Evolutionary conservation across 2,113 vertebrate genomes (phyloP), one percentile per base, ranked within the genome.

Genomic region (Myiopsitta monachus): DNA sequence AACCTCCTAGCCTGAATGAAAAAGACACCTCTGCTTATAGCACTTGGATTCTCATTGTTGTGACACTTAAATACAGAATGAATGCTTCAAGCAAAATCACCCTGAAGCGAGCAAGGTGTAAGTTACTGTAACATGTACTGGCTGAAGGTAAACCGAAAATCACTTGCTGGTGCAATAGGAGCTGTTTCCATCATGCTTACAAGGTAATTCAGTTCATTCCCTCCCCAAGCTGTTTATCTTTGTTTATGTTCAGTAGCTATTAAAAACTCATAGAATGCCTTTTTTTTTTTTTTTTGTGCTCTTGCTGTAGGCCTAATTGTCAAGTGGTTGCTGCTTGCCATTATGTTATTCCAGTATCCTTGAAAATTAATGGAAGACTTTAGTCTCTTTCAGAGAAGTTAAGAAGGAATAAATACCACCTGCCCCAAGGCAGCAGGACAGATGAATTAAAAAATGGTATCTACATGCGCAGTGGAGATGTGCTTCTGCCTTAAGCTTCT

Each of bases 191-290:
- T 88, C 62, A 51, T 14, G 39, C 76, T 81, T 81, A 41, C 16
- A 77, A 83, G 23, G 31, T 76, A 92, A 66, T 95, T 90, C 64
- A 90, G 68, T 87, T 81, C 78, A 54, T 89, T 88, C 59, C 46
- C 11, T 38, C 41, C 19, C 63, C 1, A 3, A 88, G 73, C 76
- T 78, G 51, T 64, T 87, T 87, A 68, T 87, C 81, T 82, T 92
- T 69, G n/a, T 69, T 93, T 95, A 38, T 78, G 69, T 62, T 91
- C 83, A 57, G 83, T 76, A 92, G 86, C 86, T 79, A 81, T 69
- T 93, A 72, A 96, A 92, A 93, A 66, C 64, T 88, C 69, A n/a
- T 2, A 68, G 61, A 88, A 80, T n/a, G 26, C 12, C 27, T 27
- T 0, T 18, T 36, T n/a, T 70, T 79, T 52, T 83, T 70, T 79